phyloP scores from a whole-genome alignment of 2,797 vertebrate genomes.

The Botia almorhae region DNA sequence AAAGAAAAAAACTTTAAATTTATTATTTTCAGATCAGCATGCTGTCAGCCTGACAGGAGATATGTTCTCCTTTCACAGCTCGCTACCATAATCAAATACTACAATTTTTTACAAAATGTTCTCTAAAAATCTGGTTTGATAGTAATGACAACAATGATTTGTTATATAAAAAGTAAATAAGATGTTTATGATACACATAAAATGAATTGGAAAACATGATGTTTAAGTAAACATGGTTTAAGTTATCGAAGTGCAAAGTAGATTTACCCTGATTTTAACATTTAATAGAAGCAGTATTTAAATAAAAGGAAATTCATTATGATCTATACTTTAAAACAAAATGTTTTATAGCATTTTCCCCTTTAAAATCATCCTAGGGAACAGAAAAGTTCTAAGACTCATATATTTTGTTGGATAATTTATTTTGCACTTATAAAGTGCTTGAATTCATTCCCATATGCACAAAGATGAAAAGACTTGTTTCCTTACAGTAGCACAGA shows the following conservation, averaged over 20 bases:
- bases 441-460: constrained; percentile 29
- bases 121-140: no score
- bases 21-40: not conserved
- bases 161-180: no score
- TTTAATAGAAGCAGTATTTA: no score
- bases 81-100: not conserved
- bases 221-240: no score
- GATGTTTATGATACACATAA: no score
- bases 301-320: not conserved
- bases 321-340: not conserved
- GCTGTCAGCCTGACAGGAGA: not conserved
- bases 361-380: not conserved
- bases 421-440: not conserved
- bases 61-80: no score
- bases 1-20: no score
- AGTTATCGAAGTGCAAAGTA: no score
- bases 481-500: constrained; percentile 28
- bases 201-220: no score
- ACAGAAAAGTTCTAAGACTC: not conserved
- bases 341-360: no score
- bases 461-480: constrained; percentile 29
- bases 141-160: no score
- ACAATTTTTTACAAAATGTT: not conserved
- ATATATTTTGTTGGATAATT: constrained; percentile 13
- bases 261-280: no score